Conservation (phyloP, 1,140 invertebrate species). For the Dysdera silvatica region DNA sequence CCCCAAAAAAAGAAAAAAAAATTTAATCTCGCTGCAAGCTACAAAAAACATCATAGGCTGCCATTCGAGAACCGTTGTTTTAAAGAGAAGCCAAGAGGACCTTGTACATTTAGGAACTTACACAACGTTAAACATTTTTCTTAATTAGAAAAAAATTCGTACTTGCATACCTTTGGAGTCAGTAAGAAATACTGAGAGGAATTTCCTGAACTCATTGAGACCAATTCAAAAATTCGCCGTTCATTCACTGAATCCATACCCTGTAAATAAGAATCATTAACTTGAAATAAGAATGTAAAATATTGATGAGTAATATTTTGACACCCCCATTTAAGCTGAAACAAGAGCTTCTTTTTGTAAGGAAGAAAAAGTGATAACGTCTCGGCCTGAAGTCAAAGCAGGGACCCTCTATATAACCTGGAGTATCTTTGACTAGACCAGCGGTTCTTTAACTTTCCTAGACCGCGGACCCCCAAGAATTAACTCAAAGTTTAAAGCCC, state of each 20-base stretch:
- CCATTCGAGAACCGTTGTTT: too few relatives aligned
- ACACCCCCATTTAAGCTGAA: neutral
- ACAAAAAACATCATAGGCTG: too few relatives aligned
- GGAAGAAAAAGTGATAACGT: neutral
- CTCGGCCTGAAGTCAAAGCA: neutral
- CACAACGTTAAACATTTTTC: too few relatives aligned
- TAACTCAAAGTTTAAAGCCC: too few relatives aligned
- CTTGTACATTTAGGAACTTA: too few relatives aligned
- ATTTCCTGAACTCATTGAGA: slow-evolving; percentile 61
- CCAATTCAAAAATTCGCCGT: slow-evolving; percentile 72
- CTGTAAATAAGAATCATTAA: slow-evolving; percentile 38
- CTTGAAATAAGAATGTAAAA: slow-evolving; percentile 19
- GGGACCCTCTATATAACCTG: neutral
- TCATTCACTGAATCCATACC: slow-evolving; percentile 90
- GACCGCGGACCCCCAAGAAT: neutral
- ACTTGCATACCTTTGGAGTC: slow-evolving; percentile 84
- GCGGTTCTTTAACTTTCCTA: too few relatives aligned
- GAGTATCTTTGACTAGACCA: neutral
- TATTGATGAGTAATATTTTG: neutral
- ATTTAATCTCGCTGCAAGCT: too few relatives aligned
- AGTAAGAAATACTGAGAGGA: slow-evolving; percentile 83
- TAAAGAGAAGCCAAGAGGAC: too few relatives aligned
- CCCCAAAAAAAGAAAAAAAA: too few relatives aligned
- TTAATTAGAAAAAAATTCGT: too few relatives aligned
- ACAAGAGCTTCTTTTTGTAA: neutral